Base-by-base conservation (phyloP, 2,113 vertebrate genomes). In the Mirounga angustirostris region DNA sequence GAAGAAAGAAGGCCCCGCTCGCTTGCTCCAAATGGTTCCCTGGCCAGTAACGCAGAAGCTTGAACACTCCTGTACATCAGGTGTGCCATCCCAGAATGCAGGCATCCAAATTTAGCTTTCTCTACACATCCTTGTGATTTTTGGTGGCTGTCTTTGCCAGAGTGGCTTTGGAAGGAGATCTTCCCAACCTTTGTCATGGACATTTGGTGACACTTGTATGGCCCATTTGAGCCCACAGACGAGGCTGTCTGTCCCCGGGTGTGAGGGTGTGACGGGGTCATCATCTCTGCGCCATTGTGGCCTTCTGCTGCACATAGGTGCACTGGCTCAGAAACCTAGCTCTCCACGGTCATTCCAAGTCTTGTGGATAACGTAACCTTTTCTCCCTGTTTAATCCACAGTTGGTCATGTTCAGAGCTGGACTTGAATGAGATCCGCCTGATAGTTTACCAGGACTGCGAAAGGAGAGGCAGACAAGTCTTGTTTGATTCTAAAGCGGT, bases 361-460 rank as follows among this genome's bases (percentile, higher is more conserved):
- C 5, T 15, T 54, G 61, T 11, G n/a, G 3, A 11, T 94, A 30
- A 95, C 82, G 19, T 97, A 89, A 95, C 11, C 26, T 85, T 97
- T 33, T 9, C 95, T 52, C 69, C 36, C 92, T 84, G 98, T 98
- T 80, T 96, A 33, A 97, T 97, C 92, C 10, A 1, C 98, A 99
- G 99, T 94, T 99, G 99, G 99, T 98, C 99, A 5, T 99, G 99
- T 96, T 99, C 99, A 0, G 99, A 99, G 92, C 98, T 99, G 93
- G 99, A 99, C 97, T 98, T 99, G 97, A 99, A 99, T 83, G 99
- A 99, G 98, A 99, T 99, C 89, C 99, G 99, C 90, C 98, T 99
- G 97, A 99, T 99, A 71, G 99, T 99, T 94, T 99, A 99, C 98
- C 99, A 99, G 93, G 99, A 99, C 96, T 99, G 99, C 94, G 99